Evolutionary conservation across 2,888 invertebrate genomes (phyloP).

Genomic region (Dynastes grantii): DNA sequence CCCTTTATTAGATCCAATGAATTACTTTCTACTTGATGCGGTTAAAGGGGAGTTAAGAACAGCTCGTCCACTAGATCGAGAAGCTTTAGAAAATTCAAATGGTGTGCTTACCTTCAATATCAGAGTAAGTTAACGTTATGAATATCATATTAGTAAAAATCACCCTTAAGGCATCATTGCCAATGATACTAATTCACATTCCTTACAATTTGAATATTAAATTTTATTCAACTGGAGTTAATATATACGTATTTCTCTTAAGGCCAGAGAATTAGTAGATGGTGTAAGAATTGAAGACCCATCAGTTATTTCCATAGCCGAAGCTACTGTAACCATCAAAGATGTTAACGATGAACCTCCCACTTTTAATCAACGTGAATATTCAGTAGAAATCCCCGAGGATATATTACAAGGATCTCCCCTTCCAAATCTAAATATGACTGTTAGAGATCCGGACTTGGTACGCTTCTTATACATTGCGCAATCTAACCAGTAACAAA

Average conservation of each 20-base stretch:
- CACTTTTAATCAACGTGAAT: constrained; percentile 86
- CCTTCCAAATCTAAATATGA: constrained; percentile 87
- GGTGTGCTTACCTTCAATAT: constrained; percentile 86
- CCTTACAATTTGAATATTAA: no score
- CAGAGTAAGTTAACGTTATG: constrained; percentile 71
- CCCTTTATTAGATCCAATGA: constrained; percentile 82
- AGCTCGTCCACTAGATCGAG: constrained; percentile 88
- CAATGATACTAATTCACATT: no score
- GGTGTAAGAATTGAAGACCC: constrained; percentile 80
- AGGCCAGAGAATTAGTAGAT: constrained; percentile 86
- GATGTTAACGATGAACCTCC: constrained; percentile 94
- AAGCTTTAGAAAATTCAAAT: constrained; percentile 84
- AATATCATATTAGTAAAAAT: no score
- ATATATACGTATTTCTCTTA: no score
- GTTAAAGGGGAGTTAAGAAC: constrained; percentile 86
- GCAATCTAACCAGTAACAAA: no score
- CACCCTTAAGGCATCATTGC: no score
- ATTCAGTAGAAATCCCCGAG: constrained; percentile 86
- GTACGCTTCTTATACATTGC: constrained; percentile 68
- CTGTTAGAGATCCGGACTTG: constrained; percentile 89
- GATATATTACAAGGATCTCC: constrained; percentile 87
- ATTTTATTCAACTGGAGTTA: no score
- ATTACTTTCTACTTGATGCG: constrained; percentile 88
- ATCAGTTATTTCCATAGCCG: constrained; percentile 80
- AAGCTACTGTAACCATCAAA: constrained; percentile 86